Conservation (phyloP, 2,113 vertebrate species). For the Bujurquina vittata region DNA sequence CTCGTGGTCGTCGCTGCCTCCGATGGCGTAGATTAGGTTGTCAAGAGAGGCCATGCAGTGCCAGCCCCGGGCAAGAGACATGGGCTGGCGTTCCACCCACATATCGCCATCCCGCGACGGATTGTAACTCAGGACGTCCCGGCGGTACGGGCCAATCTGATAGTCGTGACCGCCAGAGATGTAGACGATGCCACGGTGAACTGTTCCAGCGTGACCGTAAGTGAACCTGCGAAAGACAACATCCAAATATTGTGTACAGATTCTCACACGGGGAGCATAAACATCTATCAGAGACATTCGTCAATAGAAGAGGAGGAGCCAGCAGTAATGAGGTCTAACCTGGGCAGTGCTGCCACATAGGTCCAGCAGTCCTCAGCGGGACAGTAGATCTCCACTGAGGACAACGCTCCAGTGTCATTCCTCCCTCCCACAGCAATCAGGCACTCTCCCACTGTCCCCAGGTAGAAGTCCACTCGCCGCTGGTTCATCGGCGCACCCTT, state of each 20-base stretch:
- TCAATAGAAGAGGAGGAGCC: background rate
- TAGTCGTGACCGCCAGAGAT: slow-evolving; percentile 95
- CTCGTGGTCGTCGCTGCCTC: slow-evolving; percentile 91
- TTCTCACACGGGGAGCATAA: background rate
- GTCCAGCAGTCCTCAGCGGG: slow-evolving; percentile 90
- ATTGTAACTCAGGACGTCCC: slow-evolving; percentile 91
- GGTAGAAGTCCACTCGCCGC: slow-evolving; percentile 91
- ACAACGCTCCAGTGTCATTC: slow-evolving; percentile 88
- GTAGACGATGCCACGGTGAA: slow-evolving; percentile 88
- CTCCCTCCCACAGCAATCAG: slow-evolving; percentile 94
- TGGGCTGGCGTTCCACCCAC: slow-evolving; percentile 89
- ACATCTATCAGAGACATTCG: background rate
- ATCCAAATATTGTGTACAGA: too few species aligned
- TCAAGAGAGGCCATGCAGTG: slow-evolving; percentile 94
- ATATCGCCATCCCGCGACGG: slow-evolving; percentile 73
- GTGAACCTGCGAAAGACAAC: slow-evolving; percentile 82
- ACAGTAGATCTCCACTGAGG: slow-evolving; percentile 90
- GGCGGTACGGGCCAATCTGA: slow-evolving; percentile 92
- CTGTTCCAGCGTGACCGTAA: slow-evolving; percentile 90
- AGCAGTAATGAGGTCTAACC: slow-evolving; percentile 69
- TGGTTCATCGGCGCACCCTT: slow-evolving; percentile 95
- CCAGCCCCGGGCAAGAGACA: slow-evolving; percentile 91
- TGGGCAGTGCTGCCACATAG: slow-evolving; percentile 89
- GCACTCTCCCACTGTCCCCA: slow-evolving; percentile 86
- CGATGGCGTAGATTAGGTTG: slow-evolving; percentile 89